These are phyloP conservation scores for Cottus gobio DNA, from an alignment of 2,113 vertebrate species.

Conservation along the genomic window DNA sequence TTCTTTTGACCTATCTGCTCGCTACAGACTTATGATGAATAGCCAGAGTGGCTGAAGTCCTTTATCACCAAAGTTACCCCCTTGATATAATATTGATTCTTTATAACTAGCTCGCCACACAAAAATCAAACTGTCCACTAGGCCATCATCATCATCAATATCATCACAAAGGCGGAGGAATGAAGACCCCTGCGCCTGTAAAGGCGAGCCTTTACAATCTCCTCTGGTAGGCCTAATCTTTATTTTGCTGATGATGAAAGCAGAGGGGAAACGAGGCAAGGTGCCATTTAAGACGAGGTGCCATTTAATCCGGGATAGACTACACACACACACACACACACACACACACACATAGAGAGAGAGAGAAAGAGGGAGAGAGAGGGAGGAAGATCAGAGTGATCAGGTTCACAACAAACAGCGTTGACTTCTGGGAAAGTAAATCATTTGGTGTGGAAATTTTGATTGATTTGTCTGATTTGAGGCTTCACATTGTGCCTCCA, in stretches of 20 bases:
- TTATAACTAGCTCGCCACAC: slow-evolving; percentile 99
- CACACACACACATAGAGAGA: neutral
- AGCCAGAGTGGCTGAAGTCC: slow-evolving; percentile 98
- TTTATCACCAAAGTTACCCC: slow-evolving; percentile 99
- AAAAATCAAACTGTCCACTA: slow-evolving; percentile 99
- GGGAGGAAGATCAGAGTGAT: slow-evolving; percentile 22
- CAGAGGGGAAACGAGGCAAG: slow-evolving; percentile 71
- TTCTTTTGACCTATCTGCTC: slow-evolving; percentile 99
- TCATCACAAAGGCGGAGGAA: slow-evolving; percentile 97
- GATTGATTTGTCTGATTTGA: slow-evolving; percentile 24
- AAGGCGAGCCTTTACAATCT: slow-evolving; percentile 89
- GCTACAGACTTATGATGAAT: slow-evolving; percentile 99
- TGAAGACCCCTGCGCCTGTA: slow-evolving; percentile 89
- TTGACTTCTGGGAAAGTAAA: slow-evolving; percentile 32
- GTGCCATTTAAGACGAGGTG: slow-evolving; percentile 76
- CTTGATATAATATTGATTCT: slow-evolving; percentile 99
- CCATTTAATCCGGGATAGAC: slow-evolving; percentile 71
- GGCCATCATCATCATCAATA: slow-evolving; percentile 99
- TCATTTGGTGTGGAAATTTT: slow-evolving; percentile 31
- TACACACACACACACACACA: slow-evolving; percentile 34
- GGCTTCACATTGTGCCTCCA: neutral
- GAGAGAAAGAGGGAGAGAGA: neutral
- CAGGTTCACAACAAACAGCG: slow-evolving; percentile 22
- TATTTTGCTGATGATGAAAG: slow-evolving; percentile 94
- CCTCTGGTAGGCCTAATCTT: slow-evolving; percentile 87